phyloP scores from a whole-genome alignment of 2,797 vertebrate genomes.

The Phylloscopus collybita region DNA sequence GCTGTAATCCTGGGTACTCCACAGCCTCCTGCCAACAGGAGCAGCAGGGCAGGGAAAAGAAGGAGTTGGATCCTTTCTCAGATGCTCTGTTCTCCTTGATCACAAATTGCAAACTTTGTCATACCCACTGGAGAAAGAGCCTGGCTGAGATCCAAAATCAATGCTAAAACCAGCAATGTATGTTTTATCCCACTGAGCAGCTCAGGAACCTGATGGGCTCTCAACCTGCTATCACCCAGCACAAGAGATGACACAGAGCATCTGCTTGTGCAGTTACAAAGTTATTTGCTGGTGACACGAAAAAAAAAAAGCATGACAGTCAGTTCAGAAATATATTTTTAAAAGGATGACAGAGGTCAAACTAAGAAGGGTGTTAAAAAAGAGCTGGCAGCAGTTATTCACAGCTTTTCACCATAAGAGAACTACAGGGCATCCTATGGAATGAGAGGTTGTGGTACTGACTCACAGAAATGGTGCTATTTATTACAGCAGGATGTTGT shows the following conservation, averaged over 20 bases:
- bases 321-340: background rate
- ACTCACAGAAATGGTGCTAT: background rate
- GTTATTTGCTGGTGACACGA: background rate
- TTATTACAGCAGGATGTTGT: background rate
- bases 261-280: background rate
- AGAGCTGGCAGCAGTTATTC: constrained; percentile 31
- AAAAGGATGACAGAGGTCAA: constrained; percentile 18
- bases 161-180: background rate
- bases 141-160: constrained; percentile 2
- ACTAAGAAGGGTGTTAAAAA: background rate
- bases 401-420: constrained; percentile 14
- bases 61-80: background rate
- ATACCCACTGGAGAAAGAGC: background rate
- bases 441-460: background rate
- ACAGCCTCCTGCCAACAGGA: background rate
- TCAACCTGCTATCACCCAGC: background rate
- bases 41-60: background rate
- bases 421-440: constrained; percentile 1
- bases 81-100: background rate
- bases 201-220: background rate
- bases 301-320: background rate
- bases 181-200: background rate
- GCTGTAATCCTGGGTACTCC: rapidly evolving
- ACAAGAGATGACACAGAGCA: constrained; percentile 27
- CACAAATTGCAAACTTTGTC: background rate